Conservation (phyloP, 2,113 vertebrate genomes). For the Bombycilla garrulus region DNA sequence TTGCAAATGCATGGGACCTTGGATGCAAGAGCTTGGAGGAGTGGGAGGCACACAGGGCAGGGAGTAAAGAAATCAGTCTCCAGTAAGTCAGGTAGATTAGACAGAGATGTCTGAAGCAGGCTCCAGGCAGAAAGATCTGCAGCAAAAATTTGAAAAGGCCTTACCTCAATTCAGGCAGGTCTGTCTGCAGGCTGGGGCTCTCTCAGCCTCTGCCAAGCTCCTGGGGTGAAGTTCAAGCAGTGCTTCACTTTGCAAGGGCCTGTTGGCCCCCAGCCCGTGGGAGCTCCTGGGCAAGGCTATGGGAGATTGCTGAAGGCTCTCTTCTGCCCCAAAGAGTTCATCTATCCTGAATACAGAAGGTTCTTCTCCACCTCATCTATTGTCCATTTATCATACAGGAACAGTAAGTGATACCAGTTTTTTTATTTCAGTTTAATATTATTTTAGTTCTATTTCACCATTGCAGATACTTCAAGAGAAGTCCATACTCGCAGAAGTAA, state of each 20-base stretch:
- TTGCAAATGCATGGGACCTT: background rate
- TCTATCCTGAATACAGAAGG: background rate
- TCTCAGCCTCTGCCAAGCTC: background rate
- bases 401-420: background rate
- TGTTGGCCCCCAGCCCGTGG: background rate
- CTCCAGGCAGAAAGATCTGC: background rate
- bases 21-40: background rate
- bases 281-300: background rate
- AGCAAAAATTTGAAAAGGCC: background rate
- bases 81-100: background rate
- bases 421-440: background rate
- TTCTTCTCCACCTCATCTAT: background rate
- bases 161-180: background rate
- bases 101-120: background rate
- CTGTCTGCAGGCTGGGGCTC: background rate
- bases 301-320: background rate
- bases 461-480: background rate
- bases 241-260: background rate
- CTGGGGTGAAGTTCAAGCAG: background rate
- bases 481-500: background rate
- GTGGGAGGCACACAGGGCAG: background rate
- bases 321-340: background rate
- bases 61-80: background rate
- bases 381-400: background rate
- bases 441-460: background rate